Percentiles rank a stretch among this genome's conserved stretches.
These are phyloP conservation scores for Ptychoptera albimana DNA, from an alignment of 2,888 invertebrate genomes.

Conservation along the genomic window DNA sequence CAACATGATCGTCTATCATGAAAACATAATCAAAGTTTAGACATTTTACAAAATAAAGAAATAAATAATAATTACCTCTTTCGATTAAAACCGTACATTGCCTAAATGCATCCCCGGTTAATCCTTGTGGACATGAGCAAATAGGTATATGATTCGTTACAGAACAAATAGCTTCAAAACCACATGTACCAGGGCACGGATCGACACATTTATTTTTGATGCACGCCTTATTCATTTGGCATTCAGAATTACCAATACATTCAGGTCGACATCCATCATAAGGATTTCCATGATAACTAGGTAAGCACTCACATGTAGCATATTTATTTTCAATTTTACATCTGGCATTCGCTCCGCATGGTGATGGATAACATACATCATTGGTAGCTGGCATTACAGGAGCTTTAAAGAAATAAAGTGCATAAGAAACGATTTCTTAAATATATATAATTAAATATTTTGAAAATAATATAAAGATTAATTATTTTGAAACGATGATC, in stretches of 20 bases:
- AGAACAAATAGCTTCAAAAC: constrained; percentile 64
- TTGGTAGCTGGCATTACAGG: constrained; percentile 25
- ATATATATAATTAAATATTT: constrained; percentile 5
- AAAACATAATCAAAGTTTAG: too few species aligned
- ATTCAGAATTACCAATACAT: constrained; percentile 75
- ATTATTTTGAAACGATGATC: too few species aligned
- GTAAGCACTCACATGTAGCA: constrained; percentile 40
- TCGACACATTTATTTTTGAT: constrained; percentile 68
- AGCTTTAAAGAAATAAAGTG: constrained; percentile 9
- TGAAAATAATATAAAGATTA: too few species aligned
- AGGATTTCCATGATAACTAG: constrained; percentile 58
- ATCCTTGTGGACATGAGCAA: constrained; percentile 45
- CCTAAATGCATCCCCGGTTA: constrained; percentile 46
- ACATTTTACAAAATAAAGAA: too few species aligned
- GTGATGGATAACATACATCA: constrained; percentile 54
- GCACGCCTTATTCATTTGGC: constrained; percentile 66
- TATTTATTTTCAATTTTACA: constrained; percentile 40
- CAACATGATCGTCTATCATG: constrained; percentile 13
- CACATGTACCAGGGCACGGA: constrained; percentile 70
- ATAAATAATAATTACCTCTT: too few species aligned
- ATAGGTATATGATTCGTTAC: constrained; percentile 51
- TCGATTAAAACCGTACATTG: constrained; percentile 27
- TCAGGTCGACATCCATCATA: constrained; percentile 66
- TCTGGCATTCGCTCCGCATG: constrained; percentile 52
- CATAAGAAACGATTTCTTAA: constrained; percentile 11